These are phyloP conservation scores for Micromussa lordhowensis DNA, from an alignment of 92 coral and sea anemone genomes.

Conservation along the genomic window DNA sequence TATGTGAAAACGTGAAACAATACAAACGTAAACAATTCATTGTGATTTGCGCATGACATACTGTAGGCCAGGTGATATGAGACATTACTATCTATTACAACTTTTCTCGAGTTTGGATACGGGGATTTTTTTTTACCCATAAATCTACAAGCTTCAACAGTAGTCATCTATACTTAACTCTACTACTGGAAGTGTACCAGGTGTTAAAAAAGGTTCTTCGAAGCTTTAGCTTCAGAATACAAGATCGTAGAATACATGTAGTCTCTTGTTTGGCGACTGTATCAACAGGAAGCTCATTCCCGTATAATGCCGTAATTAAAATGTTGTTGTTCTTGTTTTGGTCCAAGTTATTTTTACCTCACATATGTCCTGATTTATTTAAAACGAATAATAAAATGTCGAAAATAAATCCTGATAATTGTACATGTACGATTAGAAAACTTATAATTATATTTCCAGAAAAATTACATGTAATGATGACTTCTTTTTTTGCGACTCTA, in stretches of 20 bases:
- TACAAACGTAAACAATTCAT: constrained; percentile 6
- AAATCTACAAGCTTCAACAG: too few relatives aligned
- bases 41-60: constrained; percentile 3
- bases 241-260: too few relatives aligned
- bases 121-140: too few relatives aligned
- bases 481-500: neutral
- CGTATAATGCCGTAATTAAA: neutral
- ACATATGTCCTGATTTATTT: neutral
- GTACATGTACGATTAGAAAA: neutral
- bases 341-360: neutral
- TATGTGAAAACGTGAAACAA: constrained; percentile 12
- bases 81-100: neutral
- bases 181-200: too few relatives aligned
- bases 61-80: neutral
- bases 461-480: neutral
- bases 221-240: too few relatives aligned
- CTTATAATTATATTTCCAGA: neutral
- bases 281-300: neutral
- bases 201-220: too few relatives aligned
- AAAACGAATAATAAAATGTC: neutral
- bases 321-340: neutral
- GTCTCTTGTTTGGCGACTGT: too few relatives aligned
- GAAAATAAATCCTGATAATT: neutral
- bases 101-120: too few relatives aligned
- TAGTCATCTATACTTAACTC: too few relatives aligned